Evolutionary conservation across 2,113 vertebrate species (phyloP), one percentile per base, ranked within the genome.

Genomic region (Centropristis striata): DNA sequence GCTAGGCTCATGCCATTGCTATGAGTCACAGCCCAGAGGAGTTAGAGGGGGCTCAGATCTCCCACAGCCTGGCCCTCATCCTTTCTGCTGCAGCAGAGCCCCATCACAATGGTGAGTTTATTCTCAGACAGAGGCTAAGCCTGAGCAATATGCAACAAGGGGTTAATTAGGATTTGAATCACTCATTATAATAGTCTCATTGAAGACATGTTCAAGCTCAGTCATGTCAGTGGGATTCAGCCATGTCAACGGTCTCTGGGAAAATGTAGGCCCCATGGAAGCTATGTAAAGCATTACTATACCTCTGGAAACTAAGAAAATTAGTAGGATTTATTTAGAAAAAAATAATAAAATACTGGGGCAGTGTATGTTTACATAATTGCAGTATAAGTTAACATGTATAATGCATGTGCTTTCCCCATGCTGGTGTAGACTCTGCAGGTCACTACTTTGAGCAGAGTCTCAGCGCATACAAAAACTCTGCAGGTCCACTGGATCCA

Each of bases 1-100:
- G 21, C 58, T 79, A 95, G 95, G 95, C 95, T n/a, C 93, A 95
- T 92, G 79, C 90, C 92, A 93, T 94, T 66, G 59, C 92, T 37
- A 64, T 94, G 94, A 94, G 91, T 88, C 90, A 91, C 77, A 68
- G 75, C 54, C 80, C 89, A 2, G 82, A 75, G 61, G 91, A 90
- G 18, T 78, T 90, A 41, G 93, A 95, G 66, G 92, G 83, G 32
- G 94, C 92, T 4, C 85, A 75, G 53, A 92, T 95, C 18, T 91
- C 94, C 60, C 92, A 90, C 85, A 91, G 85, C 23, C 61, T 96
- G 8, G 94, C 95, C 63, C 85, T 83, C 46, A 84, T 93, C 27
- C 92, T 93, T 0, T 78, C 86, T 16, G 64, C 86, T 70, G 87
- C 94, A 41, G 66, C 84, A 75, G 90, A 83, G 55, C 80, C 91